Evolutionary conservation across 2,797 vertebrate genomes (phyloP), one percentile per base, ranked within the genome.

Genomic region (Poeciliopsis infans): DNA sequence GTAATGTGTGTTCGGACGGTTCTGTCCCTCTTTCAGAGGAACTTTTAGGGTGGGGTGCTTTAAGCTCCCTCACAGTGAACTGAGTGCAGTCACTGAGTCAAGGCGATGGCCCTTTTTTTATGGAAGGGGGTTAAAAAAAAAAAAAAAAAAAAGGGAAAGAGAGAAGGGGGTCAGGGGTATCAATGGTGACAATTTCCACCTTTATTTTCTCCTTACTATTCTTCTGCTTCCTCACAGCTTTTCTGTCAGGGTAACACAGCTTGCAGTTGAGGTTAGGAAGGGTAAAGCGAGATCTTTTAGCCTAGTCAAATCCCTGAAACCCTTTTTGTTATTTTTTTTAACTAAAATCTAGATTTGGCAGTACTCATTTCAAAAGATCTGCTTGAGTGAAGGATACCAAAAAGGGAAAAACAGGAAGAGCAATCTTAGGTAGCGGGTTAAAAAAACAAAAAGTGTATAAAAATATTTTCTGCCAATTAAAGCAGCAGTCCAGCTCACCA

Each of bases 181-280:
- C 93, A 95, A 94, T 94, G 90, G 93, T 92, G 95, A 95, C 92
- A 94, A 93, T 95, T 93, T 95, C 89, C 95, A 96, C 92, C 93
- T 90, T 92, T 92, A 89, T 88, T 93, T 93, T 31, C 79, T 23
- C 5, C 33, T 36, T 77, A 84, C 89, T 75, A 86, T 91, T 93
- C 93, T 93, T 93, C 89, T 88, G 84, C 93, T 91, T 82, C 90
- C 92, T 88, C 88, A 76, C 83, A 83, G 87, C 87, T 90, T 93
- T 93, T 93, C 91, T 93, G 88, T 79, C 78, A 85, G 84, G 89
- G 91, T 93, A 94, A 93, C 91, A 92, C 93, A 87, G 91, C 89
- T 89, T 92, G 88, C 89, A 90, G 82, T 8, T 23, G 86, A 92
- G 87, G 88, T 87, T 86, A 86, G 86, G 87, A 86, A 75, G 85